Base-by-base conservation (phyloP, 2,797 vertebrate species). In the Crossoptilon crossoptilon region DNA sequence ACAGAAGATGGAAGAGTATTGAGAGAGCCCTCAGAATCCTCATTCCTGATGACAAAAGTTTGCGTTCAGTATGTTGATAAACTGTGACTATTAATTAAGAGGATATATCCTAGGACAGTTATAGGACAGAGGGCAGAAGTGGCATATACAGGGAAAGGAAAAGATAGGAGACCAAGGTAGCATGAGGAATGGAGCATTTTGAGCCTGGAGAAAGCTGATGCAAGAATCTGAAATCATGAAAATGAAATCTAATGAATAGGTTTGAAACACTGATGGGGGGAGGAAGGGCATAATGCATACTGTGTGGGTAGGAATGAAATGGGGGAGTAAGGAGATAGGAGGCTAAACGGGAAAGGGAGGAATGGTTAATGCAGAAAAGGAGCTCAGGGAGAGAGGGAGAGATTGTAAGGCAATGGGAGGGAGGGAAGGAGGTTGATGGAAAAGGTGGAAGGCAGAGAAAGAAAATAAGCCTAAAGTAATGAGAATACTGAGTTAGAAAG, bases 291-390 rank as follows among this genome's bases (percentile, higher is more conserved):
- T 39, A 92, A 51, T 87, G 71, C 5, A 4, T 60, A 24, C 53
- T 64, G 56, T 91, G 92, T 93, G 83, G 60, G 93, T 81, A 78
- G 87, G 83, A 90, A 76, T 74, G 64, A 83, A 89, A 88, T 86
- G 85, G 53, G 49, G 53, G 85, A 91, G 95, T 91, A 88, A 69
- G 68, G 89, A 56, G 51, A 4, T 60, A 89, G 37, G 39, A 63
- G 49, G 41, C 92, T 95, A 77, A 86, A 96, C 90, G 74, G 60
- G 41, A 71, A 88, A 88, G 37, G 71, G 68, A 81, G 71, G 73
- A 60, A 90, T 68, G n/a, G 68, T 81, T 90, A 84, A 64, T 58
- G 56, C 51, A 79, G 83, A 94, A 91, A 95, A 94, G 72, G 53
- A 95, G 41, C 13, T 7, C 46, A 55, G 48, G 60, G 77, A 78